Base-by-base conservation (phyloP, 2,113 vertebrate genomes). In the Pterocles gutturalis region DNA sequence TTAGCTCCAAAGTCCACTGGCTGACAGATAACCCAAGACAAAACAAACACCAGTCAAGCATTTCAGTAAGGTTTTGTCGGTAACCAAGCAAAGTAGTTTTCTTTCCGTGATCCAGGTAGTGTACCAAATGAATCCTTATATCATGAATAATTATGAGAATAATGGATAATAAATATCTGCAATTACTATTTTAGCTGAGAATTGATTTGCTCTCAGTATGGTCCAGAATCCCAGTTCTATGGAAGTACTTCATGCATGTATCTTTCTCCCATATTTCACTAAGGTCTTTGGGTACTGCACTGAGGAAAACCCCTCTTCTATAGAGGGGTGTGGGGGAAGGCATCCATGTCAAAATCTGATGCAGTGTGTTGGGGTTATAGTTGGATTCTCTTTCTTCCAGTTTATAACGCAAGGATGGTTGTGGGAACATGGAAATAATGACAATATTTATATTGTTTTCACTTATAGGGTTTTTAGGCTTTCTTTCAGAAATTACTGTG, bases 1-100 rank as follows among this genome's bases (percentile, higher is more conserved):
- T 43, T 33, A 36, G 79, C 64, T 95, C 77, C 89, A 93, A 97
- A 97, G 92, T 97, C 89, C 86, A 29, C 28, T 48, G 20, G 25
- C 15, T 83, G 72, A n/a, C 13, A 72, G 69, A 77, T 70, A 92
- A 87, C 28, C 38, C 0, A 34, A 75, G 53, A 72, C 38, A 89
- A 83, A 90, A 53, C 72, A 90, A 96, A 94, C 70, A 45, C 11
- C 33, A 54, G 18, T 28, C 13, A 33, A 22, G 17, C 21, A 11
- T 82, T 91, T 94, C 53, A 71, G 33, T 34, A 21, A 19, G 15
- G 28, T 34, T 83, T 91, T 71, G 24, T 38, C 45, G 17, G 61
- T 54, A 89, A 72, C 29, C 8, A 24, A 57, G 26, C 21, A 62
- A 46, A 77, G 16, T 29, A 16, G 18, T 36, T 94, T 91, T 66